Evolutionary conservation across 2,888 invertebrate genomes (phyloP).

Genomic region (Falcaria lacertinaria): DNA sequence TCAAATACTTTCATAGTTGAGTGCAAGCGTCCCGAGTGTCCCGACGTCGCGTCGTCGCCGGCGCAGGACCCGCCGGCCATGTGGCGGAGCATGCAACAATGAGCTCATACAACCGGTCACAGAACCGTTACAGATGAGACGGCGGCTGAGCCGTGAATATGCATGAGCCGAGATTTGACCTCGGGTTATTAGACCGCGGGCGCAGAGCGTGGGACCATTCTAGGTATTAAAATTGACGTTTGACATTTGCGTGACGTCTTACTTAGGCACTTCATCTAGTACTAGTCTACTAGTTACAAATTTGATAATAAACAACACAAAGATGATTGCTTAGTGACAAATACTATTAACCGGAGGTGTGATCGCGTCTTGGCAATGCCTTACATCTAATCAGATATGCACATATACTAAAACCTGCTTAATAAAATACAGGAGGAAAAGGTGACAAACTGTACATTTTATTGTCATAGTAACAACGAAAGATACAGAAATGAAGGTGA

Average conservation of each 20-base stretch:
- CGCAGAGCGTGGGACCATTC: conserved; percentile 65
- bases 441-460: too few species aligned
- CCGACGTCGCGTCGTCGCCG: conserved; percentile 1
- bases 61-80: conserved; percentile 30
- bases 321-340: too few species aligned
- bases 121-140: conserved; percentile 76
- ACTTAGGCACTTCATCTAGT: too few species aligned
- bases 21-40: too few species aligned
- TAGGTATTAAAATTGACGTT: conserved; percentile 52
- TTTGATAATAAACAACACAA: conserved; percentile 1
- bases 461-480: too few species aligned
- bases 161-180: conserved; percentile 74
- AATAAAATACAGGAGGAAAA: too few species aligned
- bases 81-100: conserved; percentile 68
- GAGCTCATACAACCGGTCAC: conserved; percentile 68
- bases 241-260: conserved; percentile 49
- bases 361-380: too few species aligned
- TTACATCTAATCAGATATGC: too few species aligned
- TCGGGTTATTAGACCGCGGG: conserved; percentile 69
- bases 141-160: conserved; percentile 67
- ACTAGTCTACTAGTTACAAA: too few species aligned
- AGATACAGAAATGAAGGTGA: conserved; percentile 27
- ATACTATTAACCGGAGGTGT: too few species aligned
- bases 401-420: too few species aligned
- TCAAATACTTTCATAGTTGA: too few species aligned